Percentiles rank a stretch among this genome's conserved stretches.
phyloP scores from a whole-genome alignment of 64 coral and sea anemone species.

The Montipora foliosa region DNA sequence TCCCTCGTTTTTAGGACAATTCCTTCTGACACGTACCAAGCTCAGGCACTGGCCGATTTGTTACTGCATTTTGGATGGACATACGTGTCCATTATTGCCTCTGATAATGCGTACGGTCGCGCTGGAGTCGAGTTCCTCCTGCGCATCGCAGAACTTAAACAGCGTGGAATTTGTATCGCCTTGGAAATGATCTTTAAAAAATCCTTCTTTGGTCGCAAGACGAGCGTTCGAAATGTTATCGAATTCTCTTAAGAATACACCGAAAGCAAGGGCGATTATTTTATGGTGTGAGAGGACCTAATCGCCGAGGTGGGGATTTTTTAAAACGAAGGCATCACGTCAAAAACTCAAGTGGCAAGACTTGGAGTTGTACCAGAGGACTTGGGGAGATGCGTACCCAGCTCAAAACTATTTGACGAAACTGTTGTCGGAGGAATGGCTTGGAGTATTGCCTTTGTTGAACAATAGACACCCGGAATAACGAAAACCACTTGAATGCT shows the following conservation, averaged over 20 bases:
- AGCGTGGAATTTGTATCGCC: slow-evolving; percentile 70
- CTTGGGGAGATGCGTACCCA: slow-evolving; percentile 88
- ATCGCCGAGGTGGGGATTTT: slow-evolving; percentile 87
- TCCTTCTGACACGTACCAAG: slow-evolving; percentile 90
- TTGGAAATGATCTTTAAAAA: slow-evolving; percentile 72
- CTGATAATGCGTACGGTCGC: slow-evolving; percentile 83
- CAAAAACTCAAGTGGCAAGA: slow-evolving; percentile 63
- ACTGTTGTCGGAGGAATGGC: slow-evolving; percentile 83
- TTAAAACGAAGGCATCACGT: slow-evolving; percentile 78
- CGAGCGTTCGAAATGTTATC: slow-evolving; percentile 69
- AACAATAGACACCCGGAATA: slow-evolving; percentile 46
- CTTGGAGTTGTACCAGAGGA: slow-evolving; percentile 91
- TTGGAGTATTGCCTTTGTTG: slow-evolving; percentile 78
- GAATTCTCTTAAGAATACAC: slow-evolving; percentile 56
- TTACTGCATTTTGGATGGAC: slow-evolving; percentile 79
- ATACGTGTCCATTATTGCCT: slow-evolving; percentile 87
- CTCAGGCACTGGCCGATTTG: slow-evolving; percentile 85
- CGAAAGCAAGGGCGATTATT: slow-evolving; percentile 62
- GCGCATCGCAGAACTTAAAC: slow-evolving; percentile 81
- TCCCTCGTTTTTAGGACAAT: slow-evolving; percentile 90
- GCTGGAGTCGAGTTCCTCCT: slow-evolving; percentile 81
- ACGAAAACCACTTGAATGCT: slow-evolving; percentile 57
- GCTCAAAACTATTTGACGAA: slow-evolving; percentile 61
- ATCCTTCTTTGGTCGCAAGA: slow-evolving; percentile 65
- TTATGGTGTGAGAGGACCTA: slow-evolving; percentile 91